Evolutionary conservation across 2,888 invertebrate species (phyloP).

Genomic region (Watsonalla cultraria): DNA sequence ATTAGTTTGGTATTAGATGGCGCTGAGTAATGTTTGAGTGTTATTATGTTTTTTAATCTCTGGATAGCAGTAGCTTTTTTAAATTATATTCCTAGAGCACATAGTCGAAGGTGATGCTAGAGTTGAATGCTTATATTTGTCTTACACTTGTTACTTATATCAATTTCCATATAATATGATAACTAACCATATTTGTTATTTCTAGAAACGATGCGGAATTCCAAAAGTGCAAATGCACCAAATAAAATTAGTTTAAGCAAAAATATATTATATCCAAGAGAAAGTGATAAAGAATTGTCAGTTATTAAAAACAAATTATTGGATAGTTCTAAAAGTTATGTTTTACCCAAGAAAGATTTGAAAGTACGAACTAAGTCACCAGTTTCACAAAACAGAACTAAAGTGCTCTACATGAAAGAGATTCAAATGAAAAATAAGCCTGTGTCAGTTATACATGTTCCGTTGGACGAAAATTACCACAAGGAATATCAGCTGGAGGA

Average conservation of each 20-base stretch:
- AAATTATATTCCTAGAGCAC: too few species aligned
- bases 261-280: slow-evolving; percentile 32
- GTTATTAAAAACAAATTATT: slow-evolving; percentile 33
- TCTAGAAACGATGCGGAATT: slow-evolving; percentile 33
- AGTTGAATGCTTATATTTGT: too few species aligned
- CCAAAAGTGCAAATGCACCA: slow-evolving; percentile 24
- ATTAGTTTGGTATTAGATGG: too few species aligned
- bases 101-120: too few species aligned
- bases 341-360: slow-evolving; percentile 20
- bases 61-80: too few species aligned
- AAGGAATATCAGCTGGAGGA: slow-evolving; percentile 12
- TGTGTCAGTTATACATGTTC: slow-evolving; percentile 45
- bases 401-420: slow-evolving; percentile 28
- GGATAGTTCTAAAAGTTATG: slow-evolving; percentile 22
- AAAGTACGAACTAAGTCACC: slow-evolving; percentile 22
- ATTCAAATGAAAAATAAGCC: slow-evolving; percentile 30
- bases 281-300: slow-evolving; percentile 38
- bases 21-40: too few species aligned
- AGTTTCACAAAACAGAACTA: slow-evolving; percentile 20
- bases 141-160: too few species aligned
- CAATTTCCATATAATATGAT: background rate
- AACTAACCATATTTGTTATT: slow-evolving; percentile 11
- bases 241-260: slow-evolving; percentile 45
- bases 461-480: slow-evolving; percentile 36
- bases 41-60: too few species aligned